Evolutionary conservation across 2,888 invertebrate genomes (phyloP), one percentile per base, ranked within the genome.

Genomic region (Micoletzkya japonica): DNA sequence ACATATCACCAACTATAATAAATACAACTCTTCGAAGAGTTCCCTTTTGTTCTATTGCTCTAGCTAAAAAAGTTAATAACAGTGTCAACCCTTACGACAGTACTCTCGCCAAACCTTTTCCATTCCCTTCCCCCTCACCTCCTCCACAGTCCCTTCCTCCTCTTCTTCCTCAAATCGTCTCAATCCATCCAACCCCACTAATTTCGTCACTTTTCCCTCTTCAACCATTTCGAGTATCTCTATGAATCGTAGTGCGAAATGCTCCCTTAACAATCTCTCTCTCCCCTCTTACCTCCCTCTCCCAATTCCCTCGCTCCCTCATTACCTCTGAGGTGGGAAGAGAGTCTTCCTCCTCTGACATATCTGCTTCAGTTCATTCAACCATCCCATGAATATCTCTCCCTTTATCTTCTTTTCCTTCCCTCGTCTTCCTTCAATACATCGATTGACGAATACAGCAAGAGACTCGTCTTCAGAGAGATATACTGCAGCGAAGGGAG

Each of bases 241-340:
- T 1, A 52, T 24, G 52, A 64, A 64, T n/a, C 24, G 36, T 17
- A 10, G 34, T 52, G 36, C 50, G 36, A 64, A 64, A 24, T 24
- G 28, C 14, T 6, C 4, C 34, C 64, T 64, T 14, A 44, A 52
- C 49, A 26, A n/a, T 39, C 14, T 10, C 4, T 14, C 37, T 60
- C 10, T 24, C 17, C 37, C 26, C n/a, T n/a, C n/a, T n/a, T n/a
- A n/a, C n/a, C n/a, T n/a, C n/a, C n/a, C n/a, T n/a, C n/a, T n/a
- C n/a, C n/a, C n/a, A n/a, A n/a, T n/a, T n/a, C n/a, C 20, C 49
- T 14, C 49, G 14, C 49, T 44, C 49, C 20, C 49, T 44, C 49
- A 44, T 20, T 44, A 76, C 74, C 74, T 74, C 44, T 73, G 70
- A 14, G 78, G 78, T 7, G 78, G 78, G 64, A 71, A 79, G 20